phyloP scores from a whole-genome alignment of 2,888 invertebrate genomes.

The Lithophane socia region DNA sequence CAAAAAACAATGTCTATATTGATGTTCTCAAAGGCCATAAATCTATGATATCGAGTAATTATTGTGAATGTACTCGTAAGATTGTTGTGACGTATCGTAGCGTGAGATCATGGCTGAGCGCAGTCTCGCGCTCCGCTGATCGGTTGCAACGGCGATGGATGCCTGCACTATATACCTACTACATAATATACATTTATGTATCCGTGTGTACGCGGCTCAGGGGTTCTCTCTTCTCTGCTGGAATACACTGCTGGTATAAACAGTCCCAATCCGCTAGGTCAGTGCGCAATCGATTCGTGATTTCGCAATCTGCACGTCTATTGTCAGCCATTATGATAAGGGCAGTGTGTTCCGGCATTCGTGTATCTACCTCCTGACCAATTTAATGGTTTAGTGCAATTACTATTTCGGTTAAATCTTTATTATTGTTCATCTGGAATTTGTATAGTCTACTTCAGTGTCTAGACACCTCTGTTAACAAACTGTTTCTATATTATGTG shows the following conservation, averaged over 20 bases:
- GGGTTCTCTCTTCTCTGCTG: constrained; percentile 36
- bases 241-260: constrained; percentile 51
- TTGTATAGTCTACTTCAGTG: constrained; percentile 64
- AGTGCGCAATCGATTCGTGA: constrained; percentile 29
- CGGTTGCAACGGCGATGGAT: constrained; percentile 33
- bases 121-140: constrained; percentile 42
- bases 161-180: constrained; percentile 28
- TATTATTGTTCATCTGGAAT: constrained; percentile 56
- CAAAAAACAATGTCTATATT: constrained; percentile 17
- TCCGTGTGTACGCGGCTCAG: constrained; percentile 37
- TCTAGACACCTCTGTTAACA: constrained; percentile 56
- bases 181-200: constrained; percentile 33
- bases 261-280: constrained; percentile 17
- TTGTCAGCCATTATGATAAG: not conserved
- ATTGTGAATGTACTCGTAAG: constrained; percentile 42
- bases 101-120: constrained; percentile 50
- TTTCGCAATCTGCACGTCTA: constrained; percentile 11
- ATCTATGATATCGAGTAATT: constrained; percentile 39
- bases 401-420: constrained; percentile 48
- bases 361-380: constrained; percentile 75
- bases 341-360: constrained; percentile 53
- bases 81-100: constrained; percentile 39
- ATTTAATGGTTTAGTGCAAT: constrained; percentile 65
- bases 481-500: constrained; percentile 63
- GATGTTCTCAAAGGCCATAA: constrained; percentile 14